phyloP scores from a whole-genome alignment of 2,113 vertebrate species.

The Sakesphorus luctuosus region DNA sequence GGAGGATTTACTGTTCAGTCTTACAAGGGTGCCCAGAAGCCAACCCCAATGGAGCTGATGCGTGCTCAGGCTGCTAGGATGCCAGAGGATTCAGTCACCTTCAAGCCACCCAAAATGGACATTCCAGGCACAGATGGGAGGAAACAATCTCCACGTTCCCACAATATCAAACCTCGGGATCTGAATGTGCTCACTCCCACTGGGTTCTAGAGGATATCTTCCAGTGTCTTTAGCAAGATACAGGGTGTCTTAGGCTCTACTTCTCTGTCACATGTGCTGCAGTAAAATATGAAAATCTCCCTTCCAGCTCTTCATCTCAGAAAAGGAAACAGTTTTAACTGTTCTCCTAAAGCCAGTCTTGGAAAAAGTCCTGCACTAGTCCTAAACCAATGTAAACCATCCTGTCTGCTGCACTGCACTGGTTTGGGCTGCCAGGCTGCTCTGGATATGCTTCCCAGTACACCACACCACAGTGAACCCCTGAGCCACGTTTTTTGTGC shows the following conservation, averaged over 20 bases:
- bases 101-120: slow-evolving; percentile 87
- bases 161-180: slow-evolving; percentile 88
- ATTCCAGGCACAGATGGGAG: slow-evolving; percentile 78
- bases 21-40: slow-evolving; percentile 88
- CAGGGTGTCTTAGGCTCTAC: neutral
- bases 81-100: slow-evolving; percentile 79
- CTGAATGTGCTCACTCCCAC: slow-evolving; percentile 91
- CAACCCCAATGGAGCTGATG: slow-evolving; percentile 89
- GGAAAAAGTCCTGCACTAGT: neutral
- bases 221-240: neutral
- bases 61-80: slow-evolving; percentile 83
- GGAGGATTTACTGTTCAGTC: slow-evolving; percentile 87
- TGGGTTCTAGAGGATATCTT: slow-evolving; percentile 80
- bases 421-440: neutral
- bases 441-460: neutral
- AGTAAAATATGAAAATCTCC: slow-evolving; percentile 40
- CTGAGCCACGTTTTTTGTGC: neutral
- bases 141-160: slow-evolving; percentile 76
- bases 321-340: neutral
- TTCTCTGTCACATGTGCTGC: neutral
- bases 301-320: slow-evolving; percentile 1
- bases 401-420: neutral
- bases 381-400: neutral
- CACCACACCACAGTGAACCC: neutral
- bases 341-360: neutral